phyloP scores from a whole-genome alignment of 1,140 invertebrate genomes.

The Octopus sinensis region DNA sequence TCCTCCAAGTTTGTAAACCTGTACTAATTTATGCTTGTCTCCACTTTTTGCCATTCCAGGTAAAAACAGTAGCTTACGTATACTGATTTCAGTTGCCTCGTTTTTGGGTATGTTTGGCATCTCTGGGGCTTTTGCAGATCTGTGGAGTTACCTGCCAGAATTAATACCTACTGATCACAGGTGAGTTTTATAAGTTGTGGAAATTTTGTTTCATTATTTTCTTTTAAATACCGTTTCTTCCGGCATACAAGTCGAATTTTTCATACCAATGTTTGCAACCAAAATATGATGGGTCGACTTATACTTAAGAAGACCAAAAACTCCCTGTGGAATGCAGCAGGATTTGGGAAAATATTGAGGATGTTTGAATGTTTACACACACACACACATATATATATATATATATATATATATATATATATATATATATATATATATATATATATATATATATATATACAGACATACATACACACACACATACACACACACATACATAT shows the following conservation, averaged over 20 bases:
- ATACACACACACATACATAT: neutral
- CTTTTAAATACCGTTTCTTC: too few species aligned
- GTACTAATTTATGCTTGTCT: neutral
- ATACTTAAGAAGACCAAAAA: too few species aligned
- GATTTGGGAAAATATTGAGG: too few species aligned
- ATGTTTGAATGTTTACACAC: neutral
- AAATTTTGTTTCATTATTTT: too few species aligned
- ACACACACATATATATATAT: neutral
- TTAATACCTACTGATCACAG: conserved; percentile 32
- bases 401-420: conserved; percentile 5
- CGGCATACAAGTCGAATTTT: too few species aligned
- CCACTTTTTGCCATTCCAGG: neutral
- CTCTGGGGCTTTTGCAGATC: conserved; percentile 23
- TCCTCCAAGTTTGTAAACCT: too few species aligned
- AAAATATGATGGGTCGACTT: too few species aligned
- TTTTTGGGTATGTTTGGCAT: conserved; percentile 26
- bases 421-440: conserved; percentile 5
- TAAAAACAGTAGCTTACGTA: neutral
- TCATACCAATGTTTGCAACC: too few species aligned
- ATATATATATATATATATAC: conserved; percentile 2
- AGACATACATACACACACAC: neutral
- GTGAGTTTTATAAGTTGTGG: conserved; percentile 11
- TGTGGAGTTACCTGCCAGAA: conserved; percentile 30
- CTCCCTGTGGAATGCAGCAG: too few species aligned
- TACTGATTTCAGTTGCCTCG: conserved; percentile 15